phyloP scores from a whole-genome alignment of 2,113 vertebrate genomes.

The Ciconia maguari region DNA sequence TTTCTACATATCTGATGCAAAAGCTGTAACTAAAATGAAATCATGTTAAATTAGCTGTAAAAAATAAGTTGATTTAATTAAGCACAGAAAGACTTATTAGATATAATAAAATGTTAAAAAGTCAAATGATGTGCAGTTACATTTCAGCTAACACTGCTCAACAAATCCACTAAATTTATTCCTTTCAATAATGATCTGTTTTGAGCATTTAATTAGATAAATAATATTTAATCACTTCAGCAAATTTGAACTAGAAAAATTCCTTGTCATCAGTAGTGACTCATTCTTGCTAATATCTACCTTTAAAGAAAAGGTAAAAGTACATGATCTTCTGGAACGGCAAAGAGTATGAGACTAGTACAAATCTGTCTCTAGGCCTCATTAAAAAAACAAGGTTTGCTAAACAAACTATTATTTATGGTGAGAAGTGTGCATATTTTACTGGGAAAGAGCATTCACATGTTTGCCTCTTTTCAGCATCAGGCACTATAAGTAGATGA shows the following conservation, averaged over 20 bases:
- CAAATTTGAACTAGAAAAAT: constrained; percentile 79
- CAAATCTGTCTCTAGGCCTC: constrained; percentile 60
- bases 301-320: constrained; percentile 59
- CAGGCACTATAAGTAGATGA: constrained; percentile 72
- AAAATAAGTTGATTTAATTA: constrained; percentile 86
- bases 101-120: constrained; percentile 87
- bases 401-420: constrained; percentile 82
- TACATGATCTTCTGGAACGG: constrained; percentile 33
- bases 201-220: constrained; percentile 85
- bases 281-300: constrained; percentile 60
- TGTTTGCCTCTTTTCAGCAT: constrained; percentile 74
- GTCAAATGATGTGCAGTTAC: constrained; percentile 82
- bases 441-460: constrained; percentile 64
- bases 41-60: constrained; percentile 84
- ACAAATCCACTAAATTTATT: constrained; percentile 81
- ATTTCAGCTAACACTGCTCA: constrained; percentile 79
- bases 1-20: constrained; percentile 72
- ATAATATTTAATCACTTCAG: constrained; percentile 85
- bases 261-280: constrained; percentile 76
- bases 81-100: constrained; percentile 83
- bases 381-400: constrained; percentile 79
- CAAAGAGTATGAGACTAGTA: constrained; percentile 4
- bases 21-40: constrained; percentile 77
- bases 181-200: constrained; percentile 85
- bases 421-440: constrained; percentile 72